Conservation (phyloP, 2,888 invertebrate genomes). For the Oscheius sp. region DNA sequence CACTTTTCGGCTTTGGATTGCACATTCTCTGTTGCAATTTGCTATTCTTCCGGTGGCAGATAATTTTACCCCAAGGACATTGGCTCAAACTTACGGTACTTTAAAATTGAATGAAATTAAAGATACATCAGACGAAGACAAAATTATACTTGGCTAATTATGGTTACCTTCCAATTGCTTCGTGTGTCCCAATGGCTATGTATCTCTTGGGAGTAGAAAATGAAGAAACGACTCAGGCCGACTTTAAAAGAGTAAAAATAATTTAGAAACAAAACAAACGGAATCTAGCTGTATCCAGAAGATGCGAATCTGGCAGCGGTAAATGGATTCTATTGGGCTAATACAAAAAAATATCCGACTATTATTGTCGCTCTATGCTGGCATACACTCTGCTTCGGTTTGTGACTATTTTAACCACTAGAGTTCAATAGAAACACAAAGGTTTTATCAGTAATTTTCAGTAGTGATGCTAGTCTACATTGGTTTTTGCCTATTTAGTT, state of each 20-base stretch:
- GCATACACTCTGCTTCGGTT: neutral
- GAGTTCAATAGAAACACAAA: neutral
- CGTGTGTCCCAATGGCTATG: neutral
- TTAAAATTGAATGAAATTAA: neutral
- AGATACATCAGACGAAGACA: neutral
- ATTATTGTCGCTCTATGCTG: neutral
- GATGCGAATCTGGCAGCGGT: neutral
- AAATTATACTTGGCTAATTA: neutral
- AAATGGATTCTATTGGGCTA: constrained; percentile 3
- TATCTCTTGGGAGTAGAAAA: neutral
- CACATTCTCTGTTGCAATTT: neutral
- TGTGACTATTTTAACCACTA: neutral
- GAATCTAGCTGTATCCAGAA: neutral
- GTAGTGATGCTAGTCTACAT: neutral
- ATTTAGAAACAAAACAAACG: neutral
- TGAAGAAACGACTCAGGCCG: neutral
- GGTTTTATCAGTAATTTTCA: neutral
- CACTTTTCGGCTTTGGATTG: neutral
- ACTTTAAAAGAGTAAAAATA: neutral
- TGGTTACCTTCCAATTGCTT: neutral
- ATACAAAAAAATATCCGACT: neutral
- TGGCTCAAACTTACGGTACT: neutral
- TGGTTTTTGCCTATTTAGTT: neutral
- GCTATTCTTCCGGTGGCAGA: constrained; percentile 8
- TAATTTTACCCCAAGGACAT: neutral